Evolutionary conservation across 1,140 invertebrate species (phyloP), one percentile per base, ranked within the genome.

Genomic region (Plutomurus gul): DNA sequence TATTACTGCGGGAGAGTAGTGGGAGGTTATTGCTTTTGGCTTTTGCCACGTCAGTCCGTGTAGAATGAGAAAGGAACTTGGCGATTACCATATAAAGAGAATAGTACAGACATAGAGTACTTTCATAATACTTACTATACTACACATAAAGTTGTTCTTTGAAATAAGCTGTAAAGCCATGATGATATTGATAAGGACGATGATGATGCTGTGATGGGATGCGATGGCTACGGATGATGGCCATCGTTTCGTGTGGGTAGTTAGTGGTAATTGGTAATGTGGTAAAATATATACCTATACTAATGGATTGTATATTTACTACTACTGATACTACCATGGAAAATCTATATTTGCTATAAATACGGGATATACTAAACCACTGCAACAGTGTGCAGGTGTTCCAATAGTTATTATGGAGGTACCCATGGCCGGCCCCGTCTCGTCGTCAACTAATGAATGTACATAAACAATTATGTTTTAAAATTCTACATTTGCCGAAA

Each of bases 11-110:
- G 47, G 47, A 51, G 47, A n/a, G n/a, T 51, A 51, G 47, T 51
- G 47, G 47, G 47, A 51, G 47, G 47, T 51, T 51, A 51, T 51
- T 51, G 47, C 47, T 51, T 51, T 51, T 51, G 47, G 47, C 47
- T 51, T 51, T n/a, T n/a, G 47, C 47, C 47, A 51, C 47, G 47
- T 51, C 47, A 51, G 47, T 22, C 20, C 20, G 43, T 22, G 47
- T 51, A 18, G 47, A 51, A 18, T 51, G 47, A 51, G 47, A 51
- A 51, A 51, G 47, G 47, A 51, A 51, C 47, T 51, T 51, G 47
- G 47, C 47, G 18, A 51, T 25, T 51, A 51, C 47, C 47, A 51
- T 51, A 51, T 51, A 51, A 18, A 51, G 47, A 51, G 18, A 22
- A n/a, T n/a, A n/a, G n/a, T n/a, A n/a, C n/a, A n/a, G n/a, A n/a